A percentile compares a stretch with the other conserved stretches of the same genome.
Evolutionary conservation across 2,888 invertebrate species (phyloP).

Genomic region (Deilephila porcellus): DNA sequence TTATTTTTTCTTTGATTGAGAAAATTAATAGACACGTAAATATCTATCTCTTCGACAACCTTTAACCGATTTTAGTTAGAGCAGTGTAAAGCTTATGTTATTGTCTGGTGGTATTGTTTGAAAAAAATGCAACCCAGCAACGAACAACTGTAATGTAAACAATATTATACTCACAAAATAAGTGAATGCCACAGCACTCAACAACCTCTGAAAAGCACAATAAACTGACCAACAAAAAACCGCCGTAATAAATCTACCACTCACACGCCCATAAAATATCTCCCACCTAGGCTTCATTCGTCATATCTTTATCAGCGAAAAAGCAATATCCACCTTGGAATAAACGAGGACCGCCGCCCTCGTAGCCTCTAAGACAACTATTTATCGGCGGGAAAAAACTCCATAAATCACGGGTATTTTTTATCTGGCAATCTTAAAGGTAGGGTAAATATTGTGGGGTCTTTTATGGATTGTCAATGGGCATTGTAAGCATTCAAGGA

Average conservation of each 20-base stretch:
- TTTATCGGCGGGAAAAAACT: conserved; percentile 70
- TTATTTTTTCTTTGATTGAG: too few species aligned
- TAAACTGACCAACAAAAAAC: conserved; percentile 29
- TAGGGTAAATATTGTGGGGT: conserved; percentile 33
- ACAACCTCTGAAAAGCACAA: conserved; percentile 1
- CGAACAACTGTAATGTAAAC: too few species aligned
- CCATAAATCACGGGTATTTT: conserved; percentile 75
- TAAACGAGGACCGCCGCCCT: conserved; percentile 74
- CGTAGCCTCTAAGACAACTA: conserved; percentile 77
- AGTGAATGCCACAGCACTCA: neutral
- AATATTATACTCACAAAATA: neutral
- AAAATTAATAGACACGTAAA: too few species aligned
- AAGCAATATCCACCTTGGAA: conserved; percentile 75
- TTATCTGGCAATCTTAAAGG: conserved; percentile 75
- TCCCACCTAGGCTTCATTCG: conserved; percentile 61
- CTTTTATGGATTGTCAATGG: conserved; percentile 27
- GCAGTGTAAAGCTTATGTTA: too few species aligned
- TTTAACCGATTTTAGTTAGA: too few species aligned
- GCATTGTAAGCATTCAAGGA: neutral
- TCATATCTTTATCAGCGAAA: conserved; percentile 80
- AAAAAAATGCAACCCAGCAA: too few species aligned
- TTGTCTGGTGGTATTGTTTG: too few species aligned
- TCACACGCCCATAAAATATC: conserved; percentile 36
- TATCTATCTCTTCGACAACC: too few species aligned
- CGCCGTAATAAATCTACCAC: conserved; percentile 55